These are phyloP conservation scores for Drosophila diplacantha DNA, from an alignment of 2,888 invertebrate species.

Conservation along the genomic window DNA sequence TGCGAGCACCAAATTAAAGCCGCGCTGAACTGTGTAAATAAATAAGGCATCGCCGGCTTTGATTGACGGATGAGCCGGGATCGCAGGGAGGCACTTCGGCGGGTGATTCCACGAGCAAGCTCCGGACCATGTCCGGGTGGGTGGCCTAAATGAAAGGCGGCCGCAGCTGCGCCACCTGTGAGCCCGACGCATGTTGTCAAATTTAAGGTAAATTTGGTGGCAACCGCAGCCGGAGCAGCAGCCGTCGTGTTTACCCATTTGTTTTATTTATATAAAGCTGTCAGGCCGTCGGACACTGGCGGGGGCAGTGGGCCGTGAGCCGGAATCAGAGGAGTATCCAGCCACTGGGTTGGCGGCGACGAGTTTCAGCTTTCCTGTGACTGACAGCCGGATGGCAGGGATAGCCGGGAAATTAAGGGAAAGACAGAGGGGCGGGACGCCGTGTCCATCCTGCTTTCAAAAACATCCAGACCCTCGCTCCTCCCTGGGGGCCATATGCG, in stretches of 20 bases:
- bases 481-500: slow-evolving; percentile 25
- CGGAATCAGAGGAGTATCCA: slow-evolving; percentile 10
- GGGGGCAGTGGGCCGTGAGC: not conserved
- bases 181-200: slow-evolving; percentile 59
- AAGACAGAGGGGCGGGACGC: not conserved
- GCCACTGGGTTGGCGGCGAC: slow-evolving; percentile 13
- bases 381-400: slow-evolving; percentile 51
- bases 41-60: slow-evolving; percentile 48
- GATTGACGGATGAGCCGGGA: slow-evolving; percentile 53
- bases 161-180: slow-evolving; percentile 60
- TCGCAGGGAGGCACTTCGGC: not conserved
- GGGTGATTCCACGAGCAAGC: not conserved
- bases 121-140: slow-evolving; percentile 14
- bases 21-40: slow-evolving; percentile 41
- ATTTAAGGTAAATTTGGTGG: slow-evolving; percentile 66
- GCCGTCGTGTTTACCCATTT: slow-evolving; percentile 43
- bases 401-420: slow-evolving; percentile 9
- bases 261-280: slow-evolving; percentile 67
- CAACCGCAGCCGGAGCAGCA: slow-evolving; percentile 50
- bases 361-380: slow-evolving; percentile 40
- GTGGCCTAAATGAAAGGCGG: slow-evolving; percentile 38
- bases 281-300: slow-evolving; percentile 45
- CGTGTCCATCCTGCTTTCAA: slow-evolving; percentile 8
- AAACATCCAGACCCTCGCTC: slow-evolving; percentile 10
- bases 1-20: slow-evolving; percentile 43